These are phyloP conservation scores for Drosophila yooni DNA, from an alignment of 2,888 invertebrate species.

Conservation along the genomic window DNA sequence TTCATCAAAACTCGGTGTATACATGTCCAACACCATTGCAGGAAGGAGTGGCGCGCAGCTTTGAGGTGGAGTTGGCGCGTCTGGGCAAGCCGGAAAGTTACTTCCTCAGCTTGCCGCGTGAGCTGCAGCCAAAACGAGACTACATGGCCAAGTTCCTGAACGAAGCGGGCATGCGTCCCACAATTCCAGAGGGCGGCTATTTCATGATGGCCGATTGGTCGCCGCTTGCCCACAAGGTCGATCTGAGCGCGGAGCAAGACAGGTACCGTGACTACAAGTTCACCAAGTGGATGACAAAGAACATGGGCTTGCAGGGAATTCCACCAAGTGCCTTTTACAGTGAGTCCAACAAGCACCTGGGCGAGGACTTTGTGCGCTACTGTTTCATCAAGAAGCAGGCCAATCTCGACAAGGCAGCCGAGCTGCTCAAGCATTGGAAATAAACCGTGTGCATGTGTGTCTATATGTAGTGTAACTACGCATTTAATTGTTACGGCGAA, in stretches of 20 bases:
- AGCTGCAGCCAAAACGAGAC: slow-evolving; percentile 92
- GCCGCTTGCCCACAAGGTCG: slow-evolving; percentile 89
- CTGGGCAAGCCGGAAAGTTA: slow-evolving; percentile 92
- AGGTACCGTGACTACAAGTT: slow-evolving; percentile 94
- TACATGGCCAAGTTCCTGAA: slow-evolving; percentile 90
- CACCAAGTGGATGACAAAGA: slow-evolving; percentile 97
- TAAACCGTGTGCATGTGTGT: slow-evolving; percentile 23
- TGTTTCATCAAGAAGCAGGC: slow-evolving; percentile 97
- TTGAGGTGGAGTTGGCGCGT: slow-evolving; percentile 93
- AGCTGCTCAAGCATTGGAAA: slow-evolving; percentile 88
- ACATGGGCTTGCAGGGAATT: slow-evolving; percentile 96
- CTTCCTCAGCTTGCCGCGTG: slow-evolving; percentile 90
- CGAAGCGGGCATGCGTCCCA: slow-evolving; percentile 95
- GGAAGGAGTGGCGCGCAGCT: slow-evolving; percentile 96
- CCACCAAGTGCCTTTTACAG: slow-evolving; percentile 98
- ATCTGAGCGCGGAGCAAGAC: slow-evolving; percentile 89
- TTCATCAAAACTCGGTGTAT: slow-evolving; percentile 98
- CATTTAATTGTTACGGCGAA: slow-evolving; percentile 31
- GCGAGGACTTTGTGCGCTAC: slow-evolving; percentile 94
- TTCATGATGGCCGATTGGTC: slow-evolving; percentile 98
- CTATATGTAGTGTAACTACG: slow-evolving; percentile 2
- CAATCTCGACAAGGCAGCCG: slow-evolving; percentile 88
- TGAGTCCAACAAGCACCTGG: slow-evolving; percentile 90
- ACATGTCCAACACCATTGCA: slow-evolving; percentile 95
- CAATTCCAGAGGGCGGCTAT: slow-evolving; percentile 98